These are phyloP conservation scores for Meteorus colon DNA, from an alignment of 2,888 invertebrate species.

Conservation along the genomic window DNA sequence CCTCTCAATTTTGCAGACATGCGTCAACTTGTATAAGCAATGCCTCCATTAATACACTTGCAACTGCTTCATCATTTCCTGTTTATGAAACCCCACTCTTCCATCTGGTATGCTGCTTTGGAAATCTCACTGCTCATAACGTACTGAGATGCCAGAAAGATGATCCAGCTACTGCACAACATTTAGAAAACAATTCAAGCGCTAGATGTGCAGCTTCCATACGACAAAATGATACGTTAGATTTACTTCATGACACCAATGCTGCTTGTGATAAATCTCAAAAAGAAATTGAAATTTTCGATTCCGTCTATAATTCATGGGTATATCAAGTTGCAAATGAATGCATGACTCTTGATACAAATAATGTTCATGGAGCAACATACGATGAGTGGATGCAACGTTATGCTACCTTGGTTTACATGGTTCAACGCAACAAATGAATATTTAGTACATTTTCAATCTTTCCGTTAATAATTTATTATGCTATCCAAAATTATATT, in stretches of 20 bases:
- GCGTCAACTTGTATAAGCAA: conserved; percentile 58
- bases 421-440: conserved; percentile 58
- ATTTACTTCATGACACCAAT: conserved; percentile 58
- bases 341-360: conserved; percentile 57
- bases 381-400: conserved; percentile 66
- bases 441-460: not conserved
- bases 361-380: conserved; percentile 60
- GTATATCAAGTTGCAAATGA: conserved; percentile 61
- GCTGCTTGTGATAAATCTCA: conserved; percentile 51
- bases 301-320: conserved; percentile 60
- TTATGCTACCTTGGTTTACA: conserved; percentile 61
- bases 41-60: conserved; percentile 52
- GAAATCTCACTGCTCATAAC: conserved; percentile 50
- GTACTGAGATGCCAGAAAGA: conserved; percentile 45
- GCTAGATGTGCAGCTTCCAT: conserved; percentile 33
- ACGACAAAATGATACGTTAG: conserved; percentile 52
- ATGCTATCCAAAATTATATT: not conserved
- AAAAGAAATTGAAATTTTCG: conserved; percentile 58
- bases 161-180: conserved; percentile 37
- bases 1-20: conserved; percentile 54
- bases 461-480: not conserved
- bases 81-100: conserved; percentile 63
- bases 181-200: conserved; percentile 35
- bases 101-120: conserved; percentile 64
- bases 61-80: conserved; percentile 56